phyloP scores from a whole-genome alignment of 2,113 vertebrate species.

The Strix aluco region DNA sequence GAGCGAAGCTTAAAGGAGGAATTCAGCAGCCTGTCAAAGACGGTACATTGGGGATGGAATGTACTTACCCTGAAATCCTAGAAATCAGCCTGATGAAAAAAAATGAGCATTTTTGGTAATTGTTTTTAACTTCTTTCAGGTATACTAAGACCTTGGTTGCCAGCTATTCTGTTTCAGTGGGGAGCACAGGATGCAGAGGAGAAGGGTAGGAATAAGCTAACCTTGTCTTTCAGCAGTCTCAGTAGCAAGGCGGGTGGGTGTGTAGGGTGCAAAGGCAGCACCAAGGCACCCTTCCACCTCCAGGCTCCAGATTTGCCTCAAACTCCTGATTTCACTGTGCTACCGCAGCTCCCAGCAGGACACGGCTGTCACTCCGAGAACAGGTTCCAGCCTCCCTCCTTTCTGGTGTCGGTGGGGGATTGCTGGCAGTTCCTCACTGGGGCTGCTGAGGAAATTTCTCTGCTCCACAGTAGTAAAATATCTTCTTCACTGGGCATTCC shows the following conservation, averaged over 20 bases:
- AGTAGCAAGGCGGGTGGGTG: accelerated
- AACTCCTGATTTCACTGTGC: neutral
- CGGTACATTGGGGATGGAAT: neutral
- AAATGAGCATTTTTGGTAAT: neutral
- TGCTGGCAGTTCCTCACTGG: neutral
- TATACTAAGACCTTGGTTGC: neutral
- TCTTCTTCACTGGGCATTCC: neutral
- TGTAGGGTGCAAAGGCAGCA: neutral
- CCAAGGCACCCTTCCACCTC: neutral
- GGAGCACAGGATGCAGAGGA: neutral
- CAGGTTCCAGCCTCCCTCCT: accelerated
- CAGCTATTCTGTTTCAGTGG: neutral
- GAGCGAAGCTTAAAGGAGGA: neutral
- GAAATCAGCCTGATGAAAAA: neutral
- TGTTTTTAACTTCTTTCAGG: neutral
- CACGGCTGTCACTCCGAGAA: neutral
- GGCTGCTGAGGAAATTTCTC: neutral
- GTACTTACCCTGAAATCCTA: neutral
- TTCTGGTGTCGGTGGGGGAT: accelerated
- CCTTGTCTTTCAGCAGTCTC: neutral
- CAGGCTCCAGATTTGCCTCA: neutral
- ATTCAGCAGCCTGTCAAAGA: neutral
- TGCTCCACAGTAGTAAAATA: neutral
- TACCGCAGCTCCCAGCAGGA: neutral
- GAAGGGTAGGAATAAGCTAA: neutral